Percentiles rank a stretch among this genome's conserved stretches.
phyloP scores from a whole-genome alignment of 64 coral and sea anemone species.

The Stichodactyla helianthus region DNA sequence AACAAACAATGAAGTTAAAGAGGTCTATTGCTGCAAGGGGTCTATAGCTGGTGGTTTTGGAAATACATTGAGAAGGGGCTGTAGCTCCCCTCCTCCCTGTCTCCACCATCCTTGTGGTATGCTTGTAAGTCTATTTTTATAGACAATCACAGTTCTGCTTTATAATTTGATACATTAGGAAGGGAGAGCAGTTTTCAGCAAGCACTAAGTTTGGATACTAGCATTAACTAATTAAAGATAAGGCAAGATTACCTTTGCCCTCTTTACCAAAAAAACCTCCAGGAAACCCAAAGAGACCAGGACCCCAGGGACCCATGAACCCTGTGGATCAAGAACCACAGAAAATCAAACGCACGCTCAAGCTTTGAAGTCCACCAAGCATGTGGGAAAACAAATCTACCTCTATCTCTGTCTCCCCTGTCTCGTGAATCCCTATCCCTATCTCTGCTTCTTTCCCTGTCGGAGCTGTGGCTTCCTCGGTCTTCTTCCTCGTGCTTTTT shows the following conservation, averaged over 20 bases:
- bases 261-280: constrained; percentile 23
- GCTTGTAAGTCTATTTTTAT: too few relatives aligned
- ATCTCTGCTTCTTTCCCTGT: constrained; percentile 6
- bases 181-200: too few relatives aligned
- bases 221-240: neutral
- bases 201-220: neutral
- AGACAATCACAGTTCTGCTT: too few relatives aligned
- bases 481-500: constrained; percentile 75
- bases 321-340: constrained; percentile 13
- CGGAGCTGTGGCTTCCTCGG: neutral
- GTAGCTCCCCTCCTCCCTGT: too few relatives aligned
- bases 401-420: constrained; percentile 17
- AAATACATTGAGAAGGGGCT: too few relatives aligned
- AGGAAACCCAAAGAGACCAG: constrained; percentile 39
- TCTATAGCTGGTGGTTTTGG: too few relatives aligned
- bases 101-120: too few relatives aligned
- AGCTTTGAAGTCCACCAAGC: too few relatives aligned
- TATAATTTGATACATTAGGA: too few relatives aligned
- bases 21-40: too few relatives aligned
- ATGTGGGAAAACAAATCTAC: neutral
- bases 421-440: constrained; percentile 18
- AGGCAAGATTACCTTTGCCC: constrained; percentile 36
- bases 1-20: too few relatives aligned
- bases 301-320: constrained; percentile 25
- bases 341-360: neutral